Percentiles rank a stretch among this genome's conserved stretches.
Evolutionary conservation across 2,113 vertebrate genomes (phyloP).

Genomic region (Gymnorhina tibicen): DNA sequence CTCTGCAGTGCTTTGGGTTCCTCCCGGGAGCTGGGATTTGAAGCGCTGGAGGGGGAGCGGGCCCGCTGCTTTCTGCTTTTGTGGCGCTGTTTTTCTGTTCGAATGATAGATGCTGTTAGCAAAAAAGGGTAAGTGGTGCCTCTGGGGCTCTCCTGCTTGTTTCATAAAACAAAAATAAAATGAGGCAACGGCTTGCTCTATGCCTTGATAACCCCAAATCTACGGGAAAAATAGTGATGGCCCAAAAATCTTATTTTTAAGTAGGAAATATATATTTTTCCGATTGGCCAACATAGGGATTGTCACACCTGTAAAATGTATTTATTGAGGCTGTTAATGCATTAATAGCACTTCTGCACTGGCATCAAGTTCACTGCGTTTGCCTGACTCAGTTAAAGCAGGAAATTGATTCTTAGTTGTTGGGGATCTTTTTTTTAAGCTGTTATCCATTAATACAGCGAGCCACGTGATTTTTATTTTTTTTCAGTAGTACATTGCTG

Average conservation of each 20-base stretch:
- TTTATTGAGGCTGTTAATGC: background rate
- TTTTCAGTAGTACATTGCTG: background rate
- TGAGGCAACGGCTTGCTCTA: background rate
- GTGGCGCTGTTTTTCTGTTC: constrained; percentile 67
- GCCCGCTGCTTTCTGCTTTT: constrained; percentile 18
- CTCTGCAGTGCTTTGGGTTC: background rate
- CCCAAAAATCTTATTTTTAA: background rate
- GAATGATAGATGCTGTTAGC: background rate
- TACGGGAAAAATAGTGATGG: background rate
- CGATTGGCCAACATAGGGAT: background rate
- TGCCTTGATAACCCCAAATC: background rate
- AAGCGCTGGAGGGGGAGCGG: background rate
- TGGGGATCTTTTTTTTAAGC: background rate
- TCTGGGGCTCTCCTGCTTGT: background rate
- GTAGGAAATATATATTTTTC: background rate
- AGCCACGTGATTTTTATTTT: background rate
- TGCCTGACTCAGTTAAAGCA: background rate
- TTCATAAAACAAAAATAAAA: background rate
- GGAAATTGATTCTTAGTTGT: background rate
- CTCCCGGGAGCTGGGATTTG: background rate
- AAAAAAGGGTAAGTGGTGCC: background rate
- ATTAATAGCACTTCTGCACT: background rate
- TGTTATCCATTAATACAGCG: background rate
- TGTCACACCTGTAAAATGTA: background rate
- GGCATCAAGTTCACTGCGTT: background rate